These are phyloP conservation scores for Pentalonia nigronervosa DNA, from an alignment of 1,140 invertebrate species.

Conservation along the genomic window DNA sequence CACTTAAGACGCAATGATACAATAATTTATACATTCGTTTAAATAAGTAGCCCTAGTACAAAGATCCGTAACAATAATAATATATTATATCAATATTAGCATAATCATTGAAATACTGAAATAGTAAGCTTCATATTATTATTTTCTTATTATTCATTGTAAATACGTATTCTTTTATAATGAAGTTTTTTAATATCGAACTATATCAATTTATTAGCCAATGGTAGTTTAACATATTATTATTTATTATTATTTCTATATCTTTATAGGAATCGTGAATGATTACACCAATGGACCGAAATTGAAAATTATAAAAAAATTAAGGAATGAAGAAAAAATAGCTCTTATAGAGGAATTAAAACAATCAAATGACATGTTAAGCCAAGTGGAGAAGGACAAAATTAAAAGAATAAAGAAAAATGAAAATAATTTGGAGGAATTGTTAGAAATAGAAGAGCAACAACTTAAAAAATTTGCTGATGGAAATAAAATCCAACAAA, in stretches of 20 bases:
- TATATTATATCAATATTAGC: neutral
- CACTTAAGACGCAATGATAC: too few relatives aligned
- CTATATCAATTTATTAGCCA: too few relatives aligned
- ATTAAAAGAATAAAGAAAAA: neutral
- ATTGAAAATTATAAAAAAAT: neutral
- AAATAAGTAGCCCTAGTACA: neutral
- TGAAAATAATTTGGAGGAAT: neutral
- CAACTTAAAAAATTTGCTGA: neutral
- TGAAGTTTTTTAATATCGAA: too few relatives aligned
- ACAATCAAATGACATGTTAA: neutral
- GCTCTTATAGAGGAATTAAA: neutral
- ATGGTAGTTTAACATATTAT: neutral
- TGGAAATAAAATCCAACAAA: neutral
- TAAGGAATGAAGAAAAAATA: neutral
- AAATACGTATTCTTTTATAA: too few relatives aligned
- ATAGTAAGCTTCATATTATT: too few relatives aligned
- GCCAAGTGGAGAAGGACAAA: neutral
- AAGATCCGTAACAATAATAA: neutral
- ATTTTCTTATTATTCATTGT: too few relatives aligned
- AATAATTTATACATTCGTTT: too few relatives aligned
- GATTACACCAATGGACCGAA: neutral
- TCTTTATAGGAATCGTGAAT: neutral
- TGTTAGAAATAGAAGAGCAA: neutral
- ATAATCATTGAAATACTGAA: too few relatives aligned
- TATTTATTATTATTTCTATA: neutral